A percentile compares a stretch with the other conserved stretches of the same genome.
These are phyloP conservation scores for Adrianichthys oophorus DNA, from an alignment of 2,797 vertebrate genomes.

Conservation along the genomic window DNA sequence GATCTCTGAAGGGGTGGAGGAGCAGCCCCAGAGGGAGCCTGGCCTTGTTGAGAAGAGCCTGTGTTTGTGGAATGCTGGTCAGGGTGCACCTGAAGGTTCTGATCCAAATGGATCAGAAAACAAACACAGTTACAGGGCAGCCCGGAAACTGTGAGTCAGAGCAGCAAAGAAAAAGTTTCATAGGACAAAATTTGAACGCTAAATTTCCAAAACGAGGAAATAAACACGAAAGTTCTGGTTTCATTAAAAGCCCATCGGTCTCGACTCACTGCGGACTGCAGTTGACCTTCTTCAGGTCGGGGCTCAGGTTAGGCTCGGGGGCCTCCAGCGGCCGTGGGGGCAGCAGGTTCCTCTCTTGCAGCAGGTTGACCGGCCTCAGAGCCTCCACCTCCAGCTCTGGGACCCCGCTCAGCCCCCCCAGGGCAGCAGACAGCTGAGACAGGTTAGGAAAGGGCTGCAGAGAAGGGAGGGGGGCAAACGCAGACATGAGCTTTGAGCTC, in stretches of 20 bases:
- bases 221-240: too few relatives aligned
- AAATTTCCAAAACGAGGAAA: background rate
- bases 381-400: slow-evolving; percentile 90
- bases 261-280: slow-evolving; percentile 92
- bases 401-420: slow-evolving; percentile 89
- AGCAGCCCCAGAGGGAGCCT: slow-evolving; percentile 93
- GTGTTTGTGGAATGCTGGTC: slow-evolving; percentile 93
- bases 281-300: slow-evolving; percentile 91
- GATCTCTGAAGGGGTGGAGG: slow-evolving; percentile 95
- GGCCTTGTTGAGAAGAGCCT: slow-evolving; percentile 94
- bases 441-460: slow-evolving; percentile 85
- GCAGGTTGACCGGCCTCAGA: slow-evolving; percentile 89
- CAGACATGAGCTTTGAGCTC: too few relatives aligned
- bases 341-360: slow-evolving; percentile 90
- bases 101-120: slow-evolving; percentile 24
- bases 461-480: background rate
- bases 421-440: slow-evolving; percentile 87
- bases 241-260: too few relatives aligned
- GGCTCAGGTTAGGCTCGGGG: slow-evolving; percentile 91
- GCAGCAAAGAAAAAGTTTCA: background rate
- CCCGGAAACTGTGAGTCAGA: background rate
- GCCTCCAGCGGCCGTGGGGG: slow-evolving; percentile 81
- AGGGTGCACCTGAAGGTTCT: slow-evolving; percentile 95
- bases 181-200: background rate
- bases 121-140: too few relatives aligned